Conservation (phyloP, 2,113 vertebrate species). For the Oreocharis arfaki region DNA sequence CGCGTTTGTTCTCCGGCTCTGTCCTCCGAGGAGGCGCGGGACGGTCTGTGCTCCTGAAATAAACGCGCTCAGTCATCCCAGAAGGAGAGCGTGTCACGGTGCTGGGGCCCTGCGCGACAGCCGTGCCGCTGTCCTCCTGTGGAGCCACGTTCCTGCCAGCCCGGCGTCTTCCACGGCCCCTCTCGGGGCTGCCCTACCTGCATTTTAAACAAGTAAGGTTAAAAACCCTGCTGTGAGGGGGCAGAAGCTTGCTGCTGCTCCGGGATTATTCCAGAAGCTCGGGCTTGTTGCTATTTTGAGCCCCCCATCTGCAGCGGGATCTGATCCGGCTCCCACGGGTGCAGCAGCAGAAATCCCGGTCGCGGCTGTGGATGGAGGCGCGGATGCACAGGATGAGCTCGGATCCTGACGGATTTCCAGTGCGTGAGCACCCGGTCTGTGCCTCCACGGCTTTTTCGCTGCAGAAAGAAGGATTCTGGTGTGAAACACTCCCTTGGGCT, state of each 20-base stretch:
- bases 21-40: fast-evolving
- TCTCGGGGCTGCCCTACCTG: background rate
- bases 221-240: background rate
- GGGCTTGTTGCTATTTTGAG: background rate
- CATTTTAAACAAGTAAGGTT: background rate
- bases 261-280: background rate
- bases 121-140: fast-evolving
- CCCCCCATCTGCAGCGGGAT: background rate
- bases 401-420: background rate
- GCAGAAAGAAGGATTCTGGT: background rate
- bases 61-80: background rate
- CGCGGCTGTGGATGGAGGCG: fast-evolving
- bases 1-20: fast-evolving
- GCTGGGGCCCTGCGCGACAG: fast-evolving
- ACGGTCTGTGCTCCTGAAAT: background rate
- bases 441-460: fast-evolving
- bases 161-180: fast-evolving
- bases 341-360: background rate
- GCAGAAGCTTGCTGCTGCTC: background rate
- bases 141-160: fast-evolving
- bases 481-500: background rate
- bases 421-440: fast-evolving
- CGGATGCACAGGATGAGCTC: fast-evolving
- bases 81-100: fast-evolving
- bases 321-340: fast-evolving